phyloP scores from a whole-genome alignment of 2,797 vertebrate genomes.

The Smutsia temminckii region DNA sequence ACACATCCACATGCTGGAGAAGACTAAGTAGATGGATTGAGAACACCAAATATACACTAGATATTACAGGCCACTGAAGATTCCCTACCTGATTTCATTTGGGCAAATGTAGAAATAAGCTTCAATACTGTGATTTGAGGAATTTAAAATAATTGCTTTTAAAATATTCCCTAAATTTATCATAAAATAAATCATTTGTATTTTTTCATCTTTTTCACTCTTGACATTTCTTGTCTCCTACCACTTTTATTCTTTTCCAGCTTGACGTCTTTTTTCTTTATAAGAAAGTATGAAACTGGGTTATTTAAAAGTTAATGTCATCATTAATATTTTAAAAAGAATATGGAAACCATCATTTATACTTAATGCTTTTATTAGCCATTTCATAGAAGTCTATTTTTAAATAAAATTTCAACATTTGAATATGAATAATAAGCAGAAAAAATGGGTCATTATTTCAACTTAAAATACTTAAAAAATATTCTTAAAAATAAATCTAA shows the following conservation, averaged over 20 bases:
- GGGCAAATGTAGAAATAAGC: neutral
- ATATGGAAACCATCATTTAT: conserved; percentile 14
- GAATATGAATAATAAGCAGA: neutral
- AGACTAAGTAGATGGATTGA: neutral
- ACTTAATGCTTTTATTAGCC: neutral
- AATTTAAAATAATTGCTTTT: neutral
- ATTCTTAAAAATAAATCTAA: neutral
- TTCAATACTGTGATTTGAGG: neutral
- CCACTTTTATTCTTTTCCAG: neutral
- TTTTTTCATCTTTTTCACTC: neutral
- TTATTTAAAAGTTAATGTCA: conserved; percentile 18
- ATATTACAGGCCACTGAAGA: neutral
- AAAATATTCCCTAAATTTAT: neutral
- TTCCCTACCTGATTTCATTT: neutral
- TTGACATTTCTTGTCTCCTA: neutral
- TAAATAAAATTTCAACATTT: conserved; percentile 29
- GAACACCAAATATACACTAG: neutral
- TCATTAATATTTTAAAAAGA: conserved; percentile 22
- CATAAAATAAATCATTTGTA: neutral
- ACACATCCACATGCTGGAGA: neutral
- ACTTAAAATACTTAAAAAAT: too few relatives aligned
- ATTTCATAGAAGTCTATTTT: conserved; percentile 3
- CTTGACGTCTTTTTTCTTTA: neutral
- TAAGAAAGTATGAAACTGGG: neutral
- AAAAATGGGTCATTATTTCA: neutral